Conservation (phyloP, 2,113 vertebrate species). For the Opisthocomus hoazin region DNA sequence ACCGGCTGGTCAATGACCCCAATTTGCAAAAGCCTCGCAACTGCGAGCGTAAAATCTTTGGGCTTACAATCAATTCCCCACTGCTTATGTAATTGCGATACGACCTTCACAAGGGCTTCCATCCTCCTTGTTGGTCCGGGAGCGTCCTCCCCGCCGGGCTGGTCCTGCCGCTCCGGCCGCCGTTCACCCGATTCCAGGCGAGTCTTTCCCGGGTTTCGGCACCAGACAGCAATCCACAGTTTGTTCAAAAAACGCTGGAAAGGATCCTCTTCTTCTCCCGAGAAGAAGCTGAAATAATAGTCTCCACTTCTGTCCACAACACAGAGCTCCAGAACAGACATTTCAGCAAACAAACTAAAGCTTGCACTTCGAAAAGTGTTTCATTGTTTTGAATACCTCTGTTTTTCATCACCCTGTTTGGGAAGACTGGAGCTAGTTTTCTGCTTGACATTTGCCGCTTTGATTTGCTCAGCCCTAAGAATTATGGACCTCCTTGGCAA, state of each 20-base stretch:
- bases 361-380: not conserved
- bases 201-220: too few species aligned
- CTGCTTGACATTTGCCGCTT: not conserved
- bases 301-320: not conserved
- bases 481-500: not conserved
- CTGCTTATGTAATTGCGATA: too few species aligned
- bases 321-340: not conserved
- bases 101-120: too few species aligned
- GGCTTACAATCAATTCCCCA: too few species aligned
- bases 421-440: not conserved
- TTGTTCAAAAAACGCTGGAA: not conserved
- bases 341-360: not conserved
- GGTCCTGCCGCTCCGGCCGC: too few species aligned
- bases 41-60: too few species aligned
- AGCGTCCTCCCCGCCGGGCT: too few species aligned
- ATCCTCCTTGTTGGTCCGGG: too few species aligned
- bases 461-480: not conserved
- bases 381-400: not conserved
- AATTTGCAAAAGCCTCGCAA: too few species aligned
- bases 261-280: not conserved
- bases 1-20: too few species aligned
- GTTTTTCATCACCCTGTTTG: not conserved
- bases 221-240: not conserved
- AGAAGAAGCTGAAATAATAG: not conserved
- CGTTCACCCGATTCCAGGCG: too few species aligned